Conservation (phyloP, 1,140 invertebrate species). For the Caenorhabditis inopinata region DNA sequence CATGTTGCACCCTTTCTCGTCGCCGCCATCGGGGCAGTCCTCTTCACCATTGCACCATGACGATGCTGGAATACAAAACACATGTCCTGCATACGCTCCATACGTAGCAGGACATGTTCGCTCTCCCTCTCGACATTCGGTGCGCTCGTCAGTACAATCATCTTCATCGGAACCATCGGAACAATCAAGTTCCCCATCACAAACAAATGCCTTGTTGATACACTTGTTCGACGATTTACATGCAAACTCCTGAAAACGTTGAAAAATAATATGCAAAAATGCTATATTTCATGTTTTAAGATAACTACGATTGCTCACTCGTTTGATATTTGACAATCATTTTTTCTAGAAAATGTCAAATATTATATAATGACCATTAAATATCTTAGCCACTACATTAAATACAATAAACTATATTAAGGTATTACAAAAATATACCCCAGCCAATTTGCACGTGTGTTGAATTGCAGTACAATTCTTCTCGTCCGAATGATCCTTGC, state of each 20-base stretch:
- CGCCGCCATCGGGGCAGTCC: slow-evolving; percentile 62
- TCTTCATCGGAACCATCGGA: slow-evolving; percentile 65
- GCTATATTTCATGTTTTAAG: too few species aligned
- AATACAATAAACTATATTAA: too few species aligned
- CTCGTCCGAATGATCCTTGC: slow-evolving; percentile 66
- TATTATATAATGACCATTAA: too few species aligned
- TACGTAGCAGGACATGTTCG: not conserved
- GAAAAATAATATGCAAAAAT: too few species aligned
- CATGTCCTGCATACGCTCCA: slow-evolving; percentile 37
- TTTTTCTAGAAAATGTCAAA: too few species aligned
- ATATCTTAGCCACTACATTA: too few species aligned
- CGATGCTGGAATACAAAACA: slow-evolving; percentile 38
- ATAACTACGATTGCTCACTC: too few species aligned
- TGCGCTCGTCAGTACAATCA: slow-evolving; percentile 21
- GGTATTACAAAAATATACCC: too few species aligned
- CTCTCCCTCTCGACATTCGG: not conserved
- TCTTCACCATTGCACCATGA: slow-evolving; percentile 52
- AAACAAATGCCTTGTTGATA: slow-evolving; percentile 58
- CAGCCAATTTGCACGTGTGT: slow-evolving; percentile 21
- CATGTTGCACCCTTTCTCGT: slow-evolving; percentile 60
- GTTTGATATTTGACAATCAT: too few species aligned
- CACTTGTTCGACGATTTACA: slow-evolving; percentile 60
- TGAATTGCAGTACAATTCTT: slow-evolving; percentile 47
- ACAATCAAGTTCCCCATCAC: slow-evolving; percentile 56
- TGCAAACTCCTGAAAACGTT: slow-evolving; percentile 59